These are phyloP conservation scores for Spodoptera littoralis DNA, from an alignment of 2,888 invertebrate genomes.

Conservation along the genomic window DNA sequence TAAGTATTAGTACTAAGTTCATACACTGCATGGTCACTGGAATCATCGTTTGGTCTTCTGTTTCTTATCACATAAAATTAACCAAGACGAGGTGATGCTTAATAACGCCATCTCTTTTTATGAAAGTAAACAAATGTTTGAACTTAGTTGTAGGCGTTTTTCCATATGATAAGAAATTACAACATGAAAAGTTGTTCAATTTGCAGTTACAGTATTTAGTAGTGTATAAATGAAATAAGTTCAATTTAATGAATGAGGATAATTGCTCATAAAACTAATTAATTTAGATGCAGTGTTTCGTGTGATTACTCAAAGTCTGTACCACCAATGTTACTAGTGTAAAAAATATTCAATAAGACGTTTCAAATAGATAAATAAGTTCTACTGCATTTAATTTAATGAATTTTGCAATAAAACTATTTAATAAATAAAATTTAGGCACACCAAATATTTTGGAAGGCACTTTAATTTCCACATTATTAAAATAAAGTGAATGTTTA, in stretches of 20 bases:
- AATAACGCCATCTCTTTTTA: constrained; percentile 66
- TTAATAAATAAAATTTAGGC: neutral
- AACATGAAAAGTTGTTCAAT: constrained; percentile 8
- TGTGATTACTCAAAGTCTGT: constrained; percentile 68
- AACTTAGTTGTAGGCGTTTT: constrained; percentile 26
- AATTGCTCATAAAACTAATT: constrained; percentile 50
- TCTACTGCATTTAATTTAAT: neutral
- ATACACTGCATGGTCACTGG: too few relatives aligned
- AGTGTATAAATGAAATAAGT: constrained; percentile 21
- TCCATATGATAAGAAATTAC: constrained; percentile 8
- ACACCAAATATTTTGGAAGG: neutral
- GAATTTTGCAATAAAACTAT: neutral
- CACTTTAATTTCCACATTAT: neutral
- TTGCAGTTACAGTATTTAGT: neutral
- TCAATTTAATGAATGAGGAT: constrained; percentile 25
- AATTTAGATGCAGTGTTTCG: constrained; percentile 50
- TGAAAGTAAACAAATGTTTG: constrained; percentile 45
- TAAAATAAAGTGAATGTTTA: constrained; percentile 72
- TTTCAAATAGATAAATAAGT: neutral
- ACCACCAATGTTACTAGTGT: constrained; percentile 68
- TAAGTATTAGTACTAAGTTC: too few relatives aligned
- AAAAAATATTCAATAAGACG: constrained; percentile 27
- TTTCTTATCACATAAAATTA: neutral
- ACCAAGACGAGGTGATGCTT: constrained; percentile 8
- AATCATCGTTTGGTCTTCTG: neutral